phyloP scores from a whole-genome alignment of 37 sponge, comb jelly and placozoan species.

The Geodia barretti region DNA sequence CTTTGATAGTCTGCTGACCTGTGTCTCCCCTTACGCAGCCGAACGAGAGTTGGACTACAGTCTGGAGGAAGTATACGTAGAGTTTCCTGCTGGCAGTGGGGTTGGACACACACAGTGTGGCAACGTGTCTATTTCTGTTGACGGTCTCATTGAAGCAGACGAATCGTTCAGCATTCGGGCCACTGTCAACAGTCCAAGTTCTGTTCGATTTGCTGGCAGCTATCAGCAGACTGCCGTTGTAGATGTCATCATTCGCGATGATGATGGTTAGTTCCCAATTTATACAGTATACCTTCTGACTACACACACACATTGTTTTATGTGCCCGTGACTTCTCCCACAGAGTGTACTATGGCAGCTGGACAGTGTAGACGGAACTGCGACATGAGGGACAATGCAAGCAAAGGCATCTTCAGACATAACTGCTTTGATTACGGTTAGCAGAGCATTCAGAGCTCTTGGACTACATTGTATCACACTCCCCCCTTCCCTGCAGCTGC shows the following conservation, averaged over 20 bases:
- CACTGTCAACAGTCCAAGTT: background rate
- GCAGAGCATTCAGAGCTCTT: background rate
- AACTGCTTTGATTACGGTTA: background rate
- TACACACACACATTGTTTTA: too few relatives aligned
- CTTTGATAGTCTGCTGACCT: background rate
- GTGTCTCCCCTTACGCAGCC: background rate
- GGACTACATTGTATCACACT: too few relatives aligned
- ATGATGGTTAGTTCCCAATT: background rate
- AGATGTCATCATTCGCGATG: background rate
- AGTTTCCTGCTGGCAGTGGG: background rate
- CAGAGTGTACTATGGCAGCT: background rate
- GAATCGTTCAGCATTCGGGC: background rate
- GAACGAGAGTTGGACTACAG: background rate
- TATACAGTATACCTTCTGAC: too few relatives aligned
- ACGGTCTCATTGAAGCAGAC: background rate
- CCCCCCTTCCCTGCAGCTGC: background rate
- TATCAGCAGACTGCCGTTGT: background rate
- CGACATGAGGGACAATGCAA: background rate
- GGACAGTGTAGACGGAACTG: background rate
- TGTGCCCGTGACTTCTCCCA: background rate
- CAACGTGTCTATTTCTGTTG: background rate
- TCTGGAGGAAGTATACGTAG: background rate
- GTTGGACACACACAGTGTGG: background rate
- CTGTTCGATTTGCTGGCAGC: background rate
- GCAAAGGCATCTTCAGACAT: background rate